Evolutionary conservation across 2,888 invertebrate species (phyloP), one percentile per base, ranked within the genome.

Genomic region (Apotomis betuletana): DNA sequence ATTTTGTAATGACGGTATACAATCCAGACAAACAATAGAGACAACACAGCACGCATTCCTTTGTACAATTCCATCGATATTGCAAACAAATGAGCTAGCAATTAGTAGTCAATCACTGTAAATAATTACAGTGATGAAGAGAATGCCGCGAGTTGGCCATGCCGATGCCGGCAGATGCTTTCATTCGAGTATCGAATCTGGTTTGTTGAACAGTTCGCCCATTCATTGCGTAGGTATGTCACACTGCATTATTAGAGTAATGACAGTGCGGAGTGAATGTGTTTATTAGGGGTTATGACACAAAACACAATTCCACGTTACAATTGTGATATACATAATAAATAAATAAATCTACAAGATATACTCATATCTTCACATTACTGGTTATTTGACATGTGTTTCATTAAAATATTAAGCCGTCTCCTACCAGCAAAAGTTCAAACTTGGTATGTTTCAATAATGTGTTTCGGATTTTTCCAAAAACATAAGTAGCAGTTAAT

Each of bases 61-160:
- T 72, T 72, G 52, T 71, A 58, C 46, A 63, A 63, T 68, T 65
- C 52, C 52, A 58, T 58, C 58, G 44, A 62, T 67, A 65, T 69
- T 69, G 73, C 69, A 73, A 73, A 73, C 73, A 73, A 73, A 69
- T 54, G 64, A 69, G 63, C 54, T 68, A 49, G 64, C 55, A 69
- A 69, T 73, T 73, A 65, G 69, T 64, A 64, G 55, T 69, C 64
- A 73, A 73, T 69, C 59, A 59, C 64, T 68, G 69, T 68, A 52
- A 63, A 67, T 64, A 73, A 73, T 73, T 68, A 68, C 58, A 52
- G 58, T 59, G 62, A 51, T 68, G 52, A 62, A 58, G 67, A 51
- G 71, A 71, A 71, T 71, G 62, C 67, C 38, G 57, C 58, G 49
- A n/a, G 67, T 67, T 62, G 61, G 61, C 62, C 62, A 71, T 62